These are phyloP conservation scores for Stenoptilia bipunctidactyla DNA, from an alignment of 2,888 invertebrate genomes.

Conservation along the genomic window DNA sequence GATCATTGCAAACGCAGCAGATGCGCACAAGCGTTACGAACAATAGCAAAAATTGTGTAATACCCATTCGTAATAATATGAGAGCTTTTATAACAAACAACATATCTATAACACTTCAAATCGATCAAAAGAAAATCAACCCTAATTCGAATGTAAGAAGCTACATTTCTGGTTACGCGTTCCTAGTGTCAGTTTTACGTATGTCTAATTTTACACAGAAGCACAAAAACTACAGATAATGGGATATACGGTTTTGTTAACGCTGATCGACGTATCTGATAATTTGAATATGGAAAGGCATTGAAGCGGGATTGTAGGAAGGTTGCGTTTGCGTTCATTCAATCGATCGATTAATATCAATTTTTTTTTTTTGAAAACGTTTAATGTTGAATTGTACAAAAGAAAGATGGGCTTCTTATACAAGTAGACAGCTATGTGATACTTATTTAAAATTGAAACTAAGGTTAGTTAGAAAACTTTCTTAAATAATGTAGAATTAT, in stretches of 20 bases:
- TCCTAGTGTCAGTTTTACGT: no score
- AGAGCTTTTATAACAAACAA: not conserved
- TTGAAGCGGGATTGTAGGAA: constrained; percentile 31
- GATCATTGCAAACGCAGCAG: constrained; percentile 32
- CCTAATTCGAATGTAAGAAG: no score
- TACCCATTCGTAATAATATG: constrained; percentile 10
- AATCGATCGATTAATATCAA: constrained; percentile 8
- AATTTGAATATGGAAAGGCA: constrained; percentile 65
- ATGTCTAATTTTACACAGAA: constrained; percentile 10
- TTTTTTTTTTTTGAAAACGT: constrained; percentile 10
- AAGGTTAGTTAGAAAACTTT: not conserved
- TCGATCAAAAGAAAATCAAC: not conserved
- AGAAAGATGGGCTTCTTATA: no score
- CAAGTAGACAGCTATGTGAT: no score
- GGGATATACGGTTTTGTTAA: constrained; percentile 8
- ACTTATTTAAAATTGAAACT: no score
- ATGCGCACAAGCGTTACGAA: constrained; percentile 41
- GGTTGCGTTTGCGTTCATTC: constrained; percentile 23
- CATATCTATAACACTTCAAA: not conserved
- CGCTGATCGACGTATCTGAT: constrained; percentile 61
- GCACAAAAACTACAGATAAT: no score
- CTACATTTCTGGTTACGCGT: no score
- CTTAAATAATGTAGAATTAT: not conserved
- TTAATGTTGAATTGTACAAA: no score
- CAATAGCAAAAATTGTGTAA: constrained; percentile 39